Conservation (phyloP, 2,113 vertebrate species). For the Chaetorhynchus papuensis region DNA sequence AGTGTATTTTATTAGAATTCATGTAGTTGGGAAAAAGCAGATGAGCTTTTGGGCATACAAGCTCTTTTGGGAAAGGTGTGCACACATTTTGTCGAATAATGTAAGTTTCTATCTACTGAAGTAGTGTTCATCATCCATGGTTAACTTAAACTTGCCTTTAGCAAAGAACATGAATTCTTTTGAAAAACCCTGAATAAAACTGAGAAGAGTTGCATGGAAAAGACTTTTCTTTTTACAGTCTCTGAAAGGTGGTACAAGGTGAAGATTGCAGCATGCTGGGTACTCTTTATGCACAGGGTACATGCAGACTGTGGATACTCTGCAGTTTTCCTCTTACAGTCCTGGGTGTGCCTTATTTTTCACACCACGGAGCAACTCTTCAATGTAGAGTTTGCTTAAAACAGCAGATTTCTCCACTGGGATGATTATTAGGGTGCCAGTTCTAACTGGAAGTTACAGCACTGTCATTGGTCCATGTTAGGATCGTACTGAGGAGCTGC, state of each 20-base stretch:
- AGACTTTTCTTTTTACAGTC: neutral
- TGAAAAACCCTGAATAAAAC: neutral
- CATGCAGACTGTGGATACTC: neutral
- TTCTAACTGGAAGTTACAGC: neutral
- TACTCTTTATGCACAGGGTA: neutral
- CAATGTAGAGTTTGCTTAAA: neutral
- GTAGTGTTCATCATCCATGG: neutral
- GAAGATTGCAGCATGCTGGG: neutral
- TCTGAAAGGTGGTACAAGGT: neutral
- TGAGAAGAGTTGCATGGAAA: neutral
- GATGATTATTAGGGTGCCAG: neutral
- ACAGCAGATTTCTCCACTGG: neutral
- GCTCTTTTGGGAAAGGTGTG: neutral
- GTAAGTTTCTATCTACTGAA: neutral
- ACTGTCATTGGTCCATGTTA: neutral
- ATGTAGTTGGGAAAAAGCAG: neutral
- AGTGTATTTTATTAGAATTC: neutral
- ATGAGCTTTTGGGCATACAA: neutral
- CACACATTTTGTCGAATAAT: neutral
- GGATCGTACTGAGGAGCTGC: neutral
- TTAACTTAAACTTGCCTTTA: neutral
- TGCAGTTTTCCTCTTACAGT: neutral
- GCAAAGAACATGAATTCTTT: neutral
- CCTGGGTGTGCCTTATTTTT: neutral
- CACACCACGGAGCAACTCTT: neutral